Percentiles rank a stretch among this genome's conserved stretches.
phyloP scores from a whole-genome alignment of 2,797 vertebrate species.

The Gambelia wislizenii region DNA sequence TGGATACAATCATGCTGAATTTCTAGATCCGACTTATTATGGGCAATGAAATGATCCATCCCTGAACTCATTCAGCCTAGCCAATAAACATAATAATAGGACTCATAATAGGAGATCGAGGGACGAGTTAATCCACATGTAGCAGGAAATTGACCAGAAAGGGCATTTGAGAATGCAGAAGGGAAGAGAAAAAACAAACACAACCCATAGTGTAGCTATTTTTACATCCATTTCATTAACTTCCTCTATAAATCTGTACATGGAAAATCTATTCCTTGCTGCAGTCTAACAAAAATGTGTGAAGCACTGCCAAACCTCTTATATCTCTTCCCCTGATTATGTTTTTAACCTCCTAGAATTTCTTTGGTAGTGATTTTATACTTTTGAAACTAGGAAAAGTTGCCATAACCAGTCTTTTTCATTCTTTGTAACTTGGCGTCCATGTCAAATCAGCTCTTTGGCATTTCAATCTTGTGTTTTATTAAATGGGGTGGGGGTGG shows the following conservation, averaged over 20 bases:
- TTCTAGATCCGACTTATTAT: constrained; percentile 21
- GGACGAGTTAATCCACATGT: background rate
- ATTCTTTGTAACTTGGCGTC: background rate
- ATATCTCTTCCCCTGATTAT: background rate
- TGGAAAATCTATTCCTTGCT: background rate
- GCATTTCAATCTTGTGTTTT: background rate
- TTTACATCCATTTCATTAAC: constrained; percentile 10
- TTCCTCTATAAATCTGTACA: constrained; percentile 1
- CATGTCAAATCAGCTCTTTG: background rate
- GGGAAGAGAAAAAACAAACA: background rate
- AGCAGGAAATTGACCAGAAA: constrained; percentile 23
- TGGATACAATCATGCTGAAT: background rate
- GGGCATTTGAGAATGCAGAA: background rate
- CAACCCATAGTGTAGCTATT: background rate
- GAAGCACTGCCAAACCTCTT: background rate
- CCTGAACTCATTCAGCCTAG: constrained; percentile 9
- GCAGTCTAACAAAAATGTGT: background rate
- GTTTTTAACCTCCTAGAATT: background rate
- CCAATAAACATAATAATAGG: constrained; percentile 17
- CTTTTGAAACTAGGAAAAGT: background rate
- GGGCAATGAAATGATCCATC: constrained; percentile 15
- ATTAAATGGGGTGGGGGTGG: background rate
- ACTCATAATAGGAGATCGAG: background rate
- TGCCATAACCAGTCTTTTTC: background rate
- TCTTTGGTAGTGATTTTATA: background rate